Evolutionary conservation across 2,888 invertebrate genomes (phyloP), one percentile per base, ranked within the genome.

Genomic region (Cremastinae sp.): DNA sequence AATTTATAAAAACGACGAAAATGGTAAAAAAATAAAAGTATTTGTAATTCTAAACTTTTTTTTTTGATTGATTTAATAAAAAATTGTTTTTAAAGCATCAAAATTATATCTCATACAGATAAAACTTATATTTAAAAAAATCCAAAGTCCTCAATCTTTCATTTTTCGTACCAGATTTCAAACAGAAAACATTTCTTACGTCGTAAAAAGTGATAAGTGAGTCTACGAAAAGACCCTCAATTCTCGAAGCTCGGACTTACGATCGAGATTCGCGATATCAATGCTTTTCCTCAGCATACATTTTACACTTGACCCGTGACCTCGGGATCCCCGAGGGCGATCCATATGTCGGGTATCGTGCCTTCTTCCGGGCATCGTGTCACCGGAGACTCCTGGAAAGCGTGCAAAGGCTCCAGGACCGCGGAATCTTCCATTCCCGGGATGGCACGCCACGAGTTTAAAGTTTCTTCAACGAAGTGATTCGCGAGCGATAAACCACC

Each of bases 381-480:
- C 59, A 69, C 74, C 66, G 55, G 69, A 69, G 69, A 73, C 75
- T 69, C 35, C 35, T 39, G 43, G 72, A 51, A 28, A 70, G 43
- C 61, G 53, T 55, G 45, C 39, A 61, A 28, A n/a, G n/a, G 28
- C 5, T 28, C 28, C 43, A 56, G 55, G 62, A 70, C 53, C 53
- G 45, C 61, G 41, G 53, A 16, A 45, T 56, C 66, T 56, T 43
- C 35, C 35, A 37, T 53, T 18, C 47, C 64, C 35, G 51, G 55
- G 51, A 28, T 37, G 18, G 18, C 58, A 68, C 39, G 65, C 61
- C 62, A 43, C 61, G 79, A 79, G 79, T 83, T 84, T 80, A 83
- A 84, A 84, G 80, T 84, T 85, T 82, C 74, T 76, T 81, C 80
- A 68, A 75, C 70, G 74, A 66, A 70, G 72, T 72, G 79, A 79